phyloP scores from a whole-genome alignment of 1,140 invertebrate species.

The Thaumatotibia leucotreta region DNA sequence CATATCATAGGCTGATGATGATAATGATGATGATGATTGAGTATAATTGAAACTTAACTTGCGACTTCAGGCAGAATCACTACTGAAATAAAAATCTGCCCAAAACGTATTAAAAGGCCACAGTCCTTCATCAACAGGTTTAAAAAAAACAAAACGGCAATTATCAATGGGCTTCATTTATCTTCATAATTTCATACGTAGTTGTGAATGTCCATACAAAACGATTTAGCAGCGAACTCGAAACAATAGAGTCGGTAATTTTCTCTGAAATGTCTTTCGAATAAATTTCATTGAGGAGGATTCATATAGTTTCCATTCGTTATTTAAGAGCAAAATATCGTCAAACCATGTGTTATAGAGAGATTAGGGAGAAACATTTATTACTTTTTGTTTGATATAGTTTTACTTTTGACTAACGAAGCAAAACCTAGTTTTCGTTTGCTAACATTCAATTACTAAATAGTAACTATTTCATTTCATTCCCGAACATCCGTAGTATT shows the following conservation, averaged over 20 bases:
- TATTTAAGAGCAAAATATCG: not conserved
- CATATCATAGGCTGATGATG: too few relatives aligned
- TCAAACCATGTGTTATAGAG: too few relatives aligned
- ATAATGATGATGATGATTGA: too few relatives aligned
- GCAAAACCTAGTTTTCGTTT: too few relatives aligned
- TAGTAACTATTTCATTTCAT: too few relatives aligned
- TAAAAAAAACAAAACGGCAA: slow-evolving; percentile 26
- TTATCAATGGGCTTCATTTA: not conserved
- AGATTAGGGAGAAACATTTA: too few relatives aligned
- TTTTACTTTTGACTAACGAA: too few relatives aligned
- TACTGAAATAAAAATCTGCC: slow-evolving; percentile 40
- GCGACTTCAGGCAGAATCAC: too few relatives aligned
- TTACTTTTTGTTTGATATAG: too few relatives aligned
- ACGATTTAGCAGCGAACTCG: not conserved
- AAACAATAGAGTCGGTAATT: not conserved
- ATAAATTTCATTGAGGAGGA: slow-evolving; percentile 3
- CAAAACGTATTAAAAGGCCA: slow-evolving; percentile 32
- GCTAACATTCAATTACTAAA: too few relatives aligned
- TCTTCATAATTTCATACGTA: not conserved
- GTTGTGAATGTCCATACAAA: not conserved
- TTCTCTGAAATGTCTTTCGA: not conserved
- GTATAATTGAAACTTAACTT: too few relatives aligned
- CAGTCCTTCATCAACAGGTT: slow-evolving; percentile 16
- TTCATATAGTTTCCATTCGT: slow-evolving; percentile 16
- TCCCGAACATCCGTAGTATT: too few relatives aligned